These are phyloP conservation scores for Drosophila funebris DNA, from an alignment of 1,140 invertebrate genomes.

Conservation along the genomic window DNA sequence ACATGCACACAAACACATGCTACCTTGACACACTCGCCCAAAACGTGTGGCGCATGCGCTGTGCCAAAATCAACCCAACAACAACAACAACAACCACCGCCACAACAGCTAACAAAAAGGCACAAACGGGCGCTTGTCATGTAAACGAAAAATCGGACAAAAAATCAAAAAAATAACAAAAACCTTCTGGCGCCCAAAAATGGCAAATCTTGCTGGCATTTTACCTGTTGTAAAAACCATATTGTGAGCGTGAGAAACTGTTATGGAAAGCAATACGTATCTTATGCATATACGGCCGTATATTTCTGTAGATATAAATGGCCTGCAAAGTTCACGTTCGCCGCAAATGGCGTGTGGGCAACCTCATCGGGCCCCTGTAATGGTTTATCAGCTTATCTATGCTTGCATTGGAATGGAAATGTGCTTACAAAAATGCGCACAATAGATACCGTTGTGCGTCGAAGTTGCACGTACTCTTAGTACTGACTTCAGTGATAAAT, in stretches of 20 bases:
- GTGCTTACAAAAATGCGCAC: constrained; percentile 32
- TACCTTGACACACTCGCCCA: constrained; percentile 76
- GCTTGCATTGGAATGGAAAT: constrained; percentile 30
- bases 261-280: constrained; percentile 48
- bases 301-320: constrained; percentile 42
- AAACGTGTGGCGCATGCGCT: constrained; percentile 73
- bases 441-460: constrained; percentile 24
- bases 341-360: constrained; percentile 56
- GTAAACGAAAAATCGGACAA: constrained; percentile 42
- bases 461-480: constrained; percentile 32
- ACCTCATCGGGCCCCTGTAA: constrained; percentile 45
- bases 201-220: constrained; percentile 66
- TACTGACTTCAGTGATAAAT: too few relatives aligned
- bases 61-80: constrained; percentile 41
- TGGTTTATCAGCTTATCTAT: constrained; percentile 47
- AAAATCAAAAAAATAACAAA: constrained; percentile 30
- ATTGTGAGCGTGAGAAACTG: constrained; percentile 79
- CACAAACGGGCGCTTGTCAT: constrained; percentile 51
- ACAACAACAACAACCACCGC: constrained; percentile 18
- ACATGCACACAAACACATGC: neutral
- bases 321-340: constrained; percentile 59
- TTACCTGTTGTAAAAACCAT: constrained; percentile 61
- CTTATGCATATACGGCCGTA: constrained; percentile 29
- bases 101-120: constrained; percentile 31
- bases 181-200: constrained; percentile 77